Percentiles rank a stretch among this genome's conserved stretches.
Evolutionary conservation across 2,888 invertebrate species (phyloP).

Genomic region (Meliscaeva auricollis): DNA sequence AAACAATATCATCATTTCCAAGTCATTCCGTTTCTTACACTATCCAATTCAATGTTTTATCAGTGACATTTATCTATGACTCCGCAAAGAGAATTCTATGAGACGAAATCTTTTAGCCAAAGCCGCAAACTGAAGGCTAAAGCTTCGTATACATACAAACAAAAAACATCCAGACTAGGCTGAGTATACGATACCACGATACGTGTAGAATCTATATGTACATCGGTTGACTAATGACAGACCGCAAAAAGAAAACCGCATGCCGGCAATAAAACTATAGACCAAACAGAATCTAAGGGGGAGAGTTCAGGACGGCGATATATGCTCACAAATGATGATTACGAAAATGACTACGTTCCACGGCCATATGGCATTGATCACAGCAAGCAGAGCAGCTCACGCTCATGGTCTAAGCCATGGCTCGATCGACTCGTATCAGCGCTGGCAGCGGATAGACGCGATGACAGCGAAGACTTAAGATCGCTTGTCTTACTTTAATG

Average conservation of each 20-base stretch:
- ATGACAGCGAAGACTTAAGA: constrained; percentile 40
- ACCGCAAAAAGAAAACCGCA: constrained; percentile 69
- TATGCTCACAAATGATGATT: constrained; percentile 73
- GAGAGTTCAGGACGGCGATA: constrained; percentile 46
- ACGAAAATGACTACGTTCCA: constrained; percentile 75
- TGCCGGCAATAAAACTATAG: constrained; percentile 59
- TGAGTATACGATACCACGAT: not conserved
- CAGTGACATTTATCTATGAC: constrained; percentile 72
- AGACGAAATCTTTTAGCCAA: constrained; percentile 72
- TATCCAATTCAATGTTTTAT: constrained; percentile 69
- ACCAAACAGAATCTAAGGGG: constrained; percentile 30
- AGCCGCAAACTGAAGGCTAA: constrained; percentile 61
- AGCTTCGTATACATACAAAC: not conserved
- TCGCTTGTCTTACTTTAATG: constrained; percentile 65
- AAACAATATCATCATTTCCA: constrained; percentile 68
- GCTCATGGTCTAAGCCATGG: constrained; percentile 42
- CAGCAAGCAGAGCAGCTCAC: constrained; percentile 52
- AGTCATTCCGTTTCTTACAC: constrained; percentile 43
- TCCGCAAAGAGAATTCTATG: constrained; percentile 39
- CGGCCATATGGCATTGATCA: constrained; percentile 75
- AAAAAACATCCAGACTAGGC: constrained; percentile 5
- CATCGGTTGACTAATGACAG: constrained; percentile 74
- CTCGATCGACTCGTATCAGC: constrained; percentile 30
- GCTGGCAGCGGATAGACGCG: constrained; percentile 29
- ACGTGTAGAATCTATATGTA: constrained; percentile 58